Evolutionary conservation across 2,113 vertebrate genomes (phyloP).

Genomic region (Clarias magur): DNA sequence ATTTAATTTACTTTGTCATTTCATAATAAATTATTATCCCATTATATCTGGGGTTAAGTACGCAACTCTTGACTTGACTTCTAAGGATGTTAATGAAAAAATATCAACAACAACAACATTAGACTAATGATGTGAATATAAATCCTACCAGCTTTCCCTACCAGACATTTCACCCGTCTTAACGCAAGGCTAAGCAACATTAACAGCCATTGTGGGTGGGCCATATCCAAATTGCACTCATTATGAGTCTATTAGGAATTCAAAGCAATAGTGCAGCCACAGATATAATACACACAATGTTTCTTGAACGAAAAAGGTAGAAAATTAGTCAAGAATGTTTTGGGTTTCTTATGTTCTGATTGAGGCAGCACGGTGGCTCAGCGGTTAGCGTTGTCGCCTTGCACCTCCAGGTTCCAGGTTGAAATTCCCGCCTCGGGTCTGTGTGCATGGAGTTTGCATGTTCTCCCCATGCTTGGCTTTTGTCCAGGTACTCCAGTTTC

Average conservation of each 20-base stretch:
- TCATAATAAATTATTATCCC: constrained; percentile 24
- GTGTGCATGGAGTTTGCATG: no score
- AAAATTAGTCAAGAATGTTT: background rate
- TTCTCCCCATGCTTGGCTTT: no score
- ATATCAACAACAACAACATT: constrained; percentile 27
- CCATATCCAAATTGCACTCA: background rate
- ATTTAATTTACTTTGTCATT: constrained; percentile 14
- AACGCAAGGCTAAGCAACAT: constrained; percentile 21
- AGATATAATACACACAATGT: background rate
- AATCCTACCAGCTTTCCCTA: constrained; percentile 27
- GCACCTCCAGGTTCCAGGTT: no score
- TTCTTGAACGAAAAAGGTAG: background rate
- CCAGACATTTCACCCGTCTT: background rate
- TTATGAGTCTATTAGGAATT: background rate
- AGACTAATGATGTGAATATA: constrained; percentile 36
- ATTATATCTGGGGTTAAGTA: constrained; percentile 33
- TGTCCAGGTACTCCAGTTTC: no score
- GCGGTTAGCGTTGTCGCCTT: no score
- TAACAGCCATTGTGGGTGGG: constrained; percentile 26
- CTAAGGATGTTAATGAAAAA: constrained; percentile 26
- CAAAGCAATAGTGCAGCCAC: background rate
- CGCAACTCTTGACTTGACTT: constrained; percentile 23
- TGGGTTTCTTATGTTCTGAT: background rate
- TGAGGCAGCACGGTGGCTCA: background rate
- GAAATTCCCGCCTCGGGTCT: no score